phyloP scores from a whole-genome alignment of 2,888 invertebrate species.

The Drosophila pegasa region DNA sequence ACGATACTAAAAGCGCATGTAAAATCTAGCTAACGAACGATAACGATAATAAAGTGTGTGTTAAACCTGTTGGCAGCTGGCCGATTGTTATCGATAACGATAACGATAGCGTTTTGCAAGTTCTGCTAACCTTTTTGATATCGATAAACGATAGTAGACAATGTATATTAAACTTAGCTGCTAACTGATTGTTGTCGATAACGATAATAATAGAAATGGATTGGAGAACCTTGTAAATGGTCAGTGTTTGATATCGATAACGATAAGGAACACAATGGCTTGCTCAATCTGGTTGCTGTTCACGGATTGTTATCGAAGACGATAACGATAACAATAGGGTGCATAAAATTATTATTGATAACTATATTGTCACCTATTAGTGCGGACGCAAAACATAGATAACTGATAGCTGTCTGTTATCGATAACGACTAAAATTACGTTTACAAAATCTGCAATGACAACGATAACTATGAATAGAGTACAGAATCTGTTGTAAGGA shows the following conservation, averaged over 20 bases:
- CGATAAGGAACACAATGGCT: too few relatives aligned
- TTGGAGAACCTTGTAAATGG: too few relatives aligned
- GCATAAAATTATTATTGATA: too few relatives aligned
- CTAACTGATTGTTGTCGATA: not conserved
- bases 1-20: slow-evolving; percentile 1
- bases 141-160: not conserved
- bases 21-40: slow-evolving; percentile 23
- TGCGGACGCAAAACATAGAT: too few relatives aligned
- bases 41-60: slow-evolving; percentile 27
- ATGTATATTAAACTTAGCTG: too few relatives aligned
- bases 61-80: slow-evolving; percentile 24
- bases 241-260: too few relatives aligned
- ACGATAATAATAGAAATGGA: not conserved
- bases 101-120: slow-evolving; percentile 9
- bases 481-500: too few relatives aligned
- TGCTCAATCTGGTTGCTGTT: too few relatives aligned
- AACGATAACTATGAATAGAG: too few relatives aligned
- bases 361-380: too few relatives aligned
- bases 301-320: not conserved
- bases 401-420: slow-evolving; percentile 5
- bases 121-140: not conserved
- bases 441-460: too few relatives aligned
- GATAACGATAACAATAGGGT: not conserved
- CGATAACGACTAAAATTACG: not conserved
- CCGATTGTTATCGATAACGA: not conserved